A percentile compares a stretch with the other conserved stretches of the same genome.
phyloP scores from a whole-genome alignment of 2,888 invertebrate genomes.

The Tachina lurida region DNA sequence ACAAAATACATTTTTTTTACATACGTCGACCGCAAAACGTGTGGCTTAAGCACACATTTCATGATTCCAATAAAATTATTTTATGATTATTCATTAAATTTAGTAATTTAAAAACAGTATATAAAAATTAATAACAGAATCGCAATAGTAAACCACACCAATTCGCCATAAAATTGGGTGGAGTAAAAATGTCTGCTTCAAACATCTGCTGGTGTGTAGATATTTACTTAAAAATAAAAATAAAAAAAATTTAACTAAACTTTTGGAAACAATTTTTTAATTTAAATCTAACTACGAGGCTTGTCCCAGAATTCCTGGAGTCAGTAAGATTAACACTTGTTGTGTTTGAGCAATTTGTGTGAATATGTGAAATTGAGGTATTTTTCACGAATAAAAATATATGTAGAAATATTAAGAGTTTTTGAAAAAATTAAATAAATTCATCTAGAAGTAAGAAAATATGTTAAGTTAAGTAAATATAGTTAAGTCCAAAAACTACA shows the following conservation, averaged over 20 bases:
- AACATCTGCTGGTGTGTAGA: slow-evolving; percentile 51
- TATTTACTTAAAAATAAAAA: not conserved
- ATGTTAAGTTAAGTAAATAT: too few relatives aligned
- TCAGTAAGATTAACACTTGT: too few relatives aligned
- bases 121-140: slow-evolving; percentile 39
- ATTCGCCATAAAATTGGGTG: slow-evolving; percentile 53
- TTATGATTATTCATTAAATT: slow-evolving; percentile 30
- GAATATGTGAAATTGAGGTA: too few relatives aligned
- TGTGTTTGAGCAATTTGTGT: too few relatives aligned
- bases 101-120: not conserved
- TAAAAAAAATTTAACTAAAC: not conserved
- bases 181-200: slow-evolving; percentile 41
- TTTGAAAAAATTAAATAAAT: too few relatives aligned
- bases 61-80: slow-evolving; percentile 44
- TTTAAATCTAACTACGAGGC: not conserved
- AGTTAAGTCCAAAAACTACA: too few relatives aligned
- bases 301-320: not conserved
- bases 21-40: slow-evolving; percentile 41
- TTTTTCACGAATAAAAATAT: too few relatives aligned
- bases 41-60: slow-evolving; percentile 31
- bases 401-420: too few relatives aligned
- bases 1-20: not conserved
- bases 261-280: not conserved
- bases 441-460: too few relatives aligned
- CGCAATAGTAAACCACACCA: slow-evolving; percentile 28